Base-by-base conservation (phyloP, 2,797 vertebrate genomes). In the Heliangelus exortis region DNA sequence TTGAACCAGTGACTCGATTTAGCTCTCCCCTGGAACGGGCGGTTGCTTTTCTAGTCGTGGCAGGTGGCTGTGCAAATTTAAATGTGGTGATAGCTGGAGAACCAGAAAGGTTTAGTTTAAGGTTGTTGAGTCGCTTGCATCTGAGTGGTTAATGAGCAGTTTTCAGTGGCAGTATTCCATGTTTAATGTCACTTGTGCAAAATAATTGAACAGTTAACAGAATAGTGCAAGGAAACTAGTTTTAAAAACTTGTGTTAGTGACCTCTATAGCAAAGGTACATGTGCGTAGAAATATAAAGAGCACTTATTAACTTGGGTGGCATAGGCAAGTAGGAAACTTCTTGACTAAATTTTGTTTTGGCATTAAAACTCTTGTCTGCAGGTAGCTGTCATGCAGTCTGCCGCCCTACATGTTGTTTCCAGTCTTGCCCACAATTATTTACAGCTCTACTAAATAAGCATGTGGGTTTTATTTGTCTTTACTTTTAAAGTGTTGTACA, bases 381-480 rank as follows among this genome's bases (percentile, higher is more conserved):
- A 50, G 65, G 50, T 61, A 50, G 55, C 69, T 68, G 25, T 50
- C 20, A 3, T 55, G 53, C 29, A 50, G n/a, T 29, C 25, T 83
- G 21, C 47, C 2, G 5, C 75, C 41, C 23, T 48, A 7, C 1
- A 0, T 45, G 26, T 41, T 87, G 55, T 84, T 94, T 90, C 68
- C 28, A n/a, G 47, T 50, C 36, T 72, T 50, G 43, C 58, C 84
- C 43, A 20, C 34, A 51, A 0, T 66, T 65, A 86, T 69, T 89
- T 76, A 69, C 55, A 78, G 51, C 62, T 86, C 31, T 54, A 4
- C 36, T 90, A 83, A 91, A 72, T 77, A 86, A 88, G 31, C 75
- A 68, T 81, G 88, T 75, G 85, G 61, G 9, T 65, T 91, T 85
- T 67, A 68, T 92, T 93, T 90, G 73, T 71, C 69, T 86, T 95